Evolutionary conservation across 2,888 invertebrate genomes (phyloP).

Genomic region (Rotaria macrura): DNA sequence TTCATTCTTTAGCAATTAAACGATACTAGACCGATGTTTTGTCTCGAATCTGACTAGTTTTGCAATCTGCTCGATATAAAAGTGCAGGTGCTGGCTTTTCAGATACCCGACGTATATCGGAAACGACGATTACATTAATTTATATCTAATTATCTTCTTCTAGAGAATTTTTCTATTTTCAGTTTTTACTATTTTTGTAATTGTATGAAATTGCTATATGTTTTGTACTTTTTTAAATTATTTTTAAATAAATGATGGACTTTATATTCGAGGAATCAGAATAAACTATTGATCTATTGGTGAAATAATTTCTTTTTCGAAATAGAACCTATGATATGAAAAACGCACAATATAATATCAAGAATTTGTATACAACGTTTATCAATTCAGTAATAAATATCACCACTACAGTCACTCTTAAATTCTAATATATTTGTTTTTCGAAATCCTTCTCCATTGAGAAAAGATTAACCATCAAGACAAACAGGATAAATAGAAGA

Average conservation of each 20-base stretch:
- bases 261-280: no score
- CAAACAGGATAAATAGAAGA: neutral
- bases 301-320: no score
- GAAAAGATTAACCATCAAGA: neutral
- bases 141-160: neutral
- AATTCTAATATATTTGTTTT: neutral
- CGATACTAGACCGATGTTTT: neutral
- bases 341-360: no score
- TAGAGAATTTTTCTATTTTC: neutral
- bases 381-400: neutral
- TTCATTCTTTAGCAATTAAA: neutral
- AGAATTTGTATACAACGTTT: no score
- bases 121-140: neutral
- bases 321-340: no score
- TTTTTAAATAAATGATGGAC: neutral
- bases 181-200: neutral
- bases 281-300: no score
- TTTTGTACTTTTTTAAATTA: neutral
- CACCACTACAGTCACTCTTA: neutral
- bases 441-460: neutral
- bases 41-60: constrained; percentile 10
- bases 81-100: neutral
- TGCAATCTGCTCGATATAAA: neutral
- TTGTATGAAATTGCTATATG: neutral
- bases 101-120: neutral